These are phyloP conservation scores for Sinodicranocentrus sp. DNA, from an alignment of 2,888 invertebrate genomes.

Conservation along the genomic window DNA sequence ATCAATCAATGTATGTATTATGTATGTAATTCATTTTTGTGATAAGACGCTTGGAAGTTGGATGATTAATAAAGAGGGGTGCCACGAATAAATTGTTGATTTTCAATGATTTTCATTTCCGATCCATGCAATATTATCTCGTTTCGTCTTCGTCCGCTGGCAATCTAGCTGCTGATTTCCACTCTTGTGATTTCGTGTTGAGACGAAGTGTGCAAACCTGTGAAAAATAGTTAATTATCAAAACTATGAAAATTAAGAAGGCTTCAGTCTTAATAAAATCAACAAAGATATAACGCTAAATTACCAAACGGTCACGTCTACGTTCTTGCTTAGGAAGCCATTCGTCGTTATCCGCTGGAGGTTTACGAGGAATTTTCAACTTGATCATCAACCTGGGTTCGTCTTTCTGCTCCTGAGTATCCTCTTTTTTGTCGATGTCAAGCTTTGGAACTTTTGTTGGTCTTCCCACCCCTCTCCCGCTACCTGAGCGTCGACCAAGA, in stretches of 20 bases:
- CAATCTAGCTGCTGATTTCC: background rate
- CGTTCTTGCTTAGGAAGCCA: background rate
- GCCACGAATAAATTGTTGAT: constrained; percentile 52
- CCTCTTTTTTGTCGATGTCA: too few relatives aligned
- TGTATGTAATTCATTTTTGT: constrained; percentile 26
- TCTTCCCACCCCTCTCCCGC: too few relatives aligned
- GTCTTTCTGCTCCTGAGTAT: background rate
- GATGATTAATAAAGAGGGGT: constrained; percentile 53
- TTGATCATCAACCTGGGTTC: background rate
- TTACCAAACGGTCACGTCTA: background rate
- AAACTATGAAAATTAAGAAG: too few relatives aligned
- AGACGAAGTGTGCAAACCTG: background rate
- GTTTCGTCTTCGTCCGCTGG: background rate
- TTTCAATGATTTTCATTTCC: background rate
- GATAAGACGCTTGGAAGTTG: constrained; percentile 29
- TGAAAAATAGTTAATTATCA: background rate
- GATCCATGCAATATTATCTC: background rate
- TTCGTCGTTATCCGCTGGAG: background rate
- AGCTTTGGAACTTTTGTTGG: too few relatives aligned
- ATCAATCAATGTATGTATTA: constrained; percentile 6
- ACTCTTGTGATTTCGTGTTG: background rate
- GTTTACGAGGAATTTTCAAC: background rate
- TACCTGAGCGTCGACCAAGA: too few relatives aligned
- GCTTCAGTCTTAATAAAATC: too few relatives aligned
- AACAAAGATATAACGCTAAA: too few relatives aligned